phyloP scores from a whole-genome alignment of 2,888 invertebrate genomes.

The Dromius quadrimaculatus region DNA sequence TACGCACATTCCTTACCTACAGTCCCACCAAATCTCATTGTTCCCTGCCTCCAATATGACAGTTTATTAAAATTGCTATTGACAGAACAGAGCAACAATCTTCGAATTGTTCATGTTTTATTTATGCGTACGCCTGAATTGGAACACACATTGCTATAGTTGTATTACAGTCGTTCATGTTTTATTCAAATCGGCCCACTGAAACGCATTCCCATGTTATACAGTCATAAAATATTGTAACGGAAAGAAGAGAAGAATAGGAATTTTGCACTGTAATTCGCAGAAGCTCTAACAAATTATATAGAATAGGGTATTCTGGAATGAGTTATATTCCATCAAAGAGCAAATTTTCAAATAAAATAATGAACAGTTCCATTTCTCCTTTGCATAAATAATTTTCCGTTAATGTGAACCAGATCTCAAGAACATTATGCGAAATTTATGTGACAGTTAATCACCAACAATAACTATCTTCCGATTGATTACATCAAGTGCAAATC shows the following conservation, averaged over 20 bases:
- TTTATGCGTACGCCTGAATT: conserved; percentile 26
- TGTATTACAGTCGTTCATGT: conserved; percentile 7
- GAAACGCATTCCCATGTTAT: conserved; percentile 14
- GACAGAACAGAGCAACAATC: conserved; percentile 34
- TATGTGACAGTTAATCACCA: conserved; percentile 16
- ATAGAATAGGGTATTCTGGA: too few relatives aligned
- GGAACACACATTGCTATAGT: neutral
- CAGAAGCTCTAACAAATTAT: too few relatives aligned
- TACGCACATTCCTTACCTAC: conserved; percentile 4
- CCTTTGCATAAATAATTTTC: neutral
- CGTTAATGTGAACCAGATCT: neutral
- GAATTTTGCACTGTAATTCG: neutral
- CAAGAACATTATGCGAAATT: conserved; percentile 21
- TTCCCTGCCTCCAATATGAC: too few relatives aligned
- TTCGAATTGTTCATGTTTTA: conserved; percentile 23
- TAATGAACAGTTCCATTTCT: too few relatives aligned
- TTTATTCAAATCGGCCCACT: conserved; percentile 48
- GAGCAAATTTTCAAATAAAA: too few relatives aligned
- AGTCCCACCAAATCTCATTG: conserved; percentile 11
- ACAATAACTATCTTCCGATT: conserved; percentile 6
- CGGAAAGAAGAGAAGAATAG: neutral
- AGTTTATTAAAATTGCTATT: conserved; percentile 20
- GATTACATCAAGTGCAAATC: conserved; percentile 1
- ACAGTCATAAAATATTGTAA: neutral
- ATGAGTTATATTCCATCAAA: too few relatives aligned